Evolutionary conservation across 2,888 invertebrate species (phyloP).

Genomic region (Blomia tropicalis): DNA sequence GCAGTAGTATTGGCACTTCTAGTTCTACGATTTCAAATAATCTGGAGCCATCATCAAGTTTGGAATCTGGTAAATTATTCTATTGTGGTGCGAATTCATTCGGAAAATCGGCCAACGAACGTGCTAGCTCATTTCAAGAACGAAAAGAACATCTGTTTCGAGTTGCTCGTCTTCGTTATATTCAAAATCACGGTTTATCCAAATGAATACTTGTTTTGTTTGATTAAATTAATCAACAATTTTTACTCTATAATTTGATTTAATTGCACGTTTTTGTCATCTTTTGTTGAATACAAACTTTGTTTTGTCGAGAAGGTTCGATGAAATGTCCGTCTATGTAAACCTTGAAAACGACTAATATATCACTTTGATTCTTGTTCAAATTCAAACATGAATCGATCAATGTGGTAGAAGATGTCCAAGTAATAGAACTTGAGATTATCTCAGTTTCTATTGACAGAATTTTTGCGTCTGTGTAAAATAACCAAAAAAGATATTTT

Average conservation of each 20-base stretch:
- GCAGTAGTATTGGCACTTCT: not conserved
- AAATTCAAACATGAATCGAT: slow-evolving; percentile 1
- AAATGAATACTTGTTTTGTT: too few species aligned
- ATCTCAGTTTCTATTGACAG: slow-evolving; percentile 3
- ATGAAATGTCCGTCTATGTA: slow-evolving; percentile 3
- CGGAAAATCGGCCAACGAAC: slow-evolving; percentile 41
- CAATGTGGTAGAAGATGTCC: slow-evolving; percentile 1
- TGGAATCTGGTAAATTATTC: slow-evolving; percentile 23
- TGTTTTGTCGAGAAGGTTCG: not conserved
- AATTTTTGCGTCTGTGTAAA: not conserved
- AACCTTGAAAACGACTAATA: not conserved
- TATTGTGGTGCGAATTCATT: slow-evolving; percentile 36
- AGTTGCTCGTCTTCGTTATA: slow-evolving; percentile 56
- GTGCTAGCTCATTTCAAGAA: slow-evolving; percentile 59
- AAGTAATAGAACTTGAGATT: not conserved
- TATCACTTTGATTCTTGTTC: not conserved
- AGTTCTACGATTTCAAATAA: too few species aligned
- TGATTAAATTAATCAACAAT: slow-evolving; percentile 35
- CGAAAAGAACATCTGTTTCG: slow-evolving; percentile 59
- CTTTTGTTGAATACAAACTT: not conserved
- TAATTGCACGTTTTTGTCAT: too few species aligned
- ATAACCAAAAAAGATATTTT: not conserved
- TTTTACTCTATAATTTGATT: not conserved
- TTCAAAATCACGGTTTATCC: slow-evolving; percentile 67
- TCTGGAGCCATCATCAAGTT: slow-evolving; percentile 8